Base-by-base conservation (phyloP, 2,888 invertebrate species). In the Drosophila birchii region DNA sequence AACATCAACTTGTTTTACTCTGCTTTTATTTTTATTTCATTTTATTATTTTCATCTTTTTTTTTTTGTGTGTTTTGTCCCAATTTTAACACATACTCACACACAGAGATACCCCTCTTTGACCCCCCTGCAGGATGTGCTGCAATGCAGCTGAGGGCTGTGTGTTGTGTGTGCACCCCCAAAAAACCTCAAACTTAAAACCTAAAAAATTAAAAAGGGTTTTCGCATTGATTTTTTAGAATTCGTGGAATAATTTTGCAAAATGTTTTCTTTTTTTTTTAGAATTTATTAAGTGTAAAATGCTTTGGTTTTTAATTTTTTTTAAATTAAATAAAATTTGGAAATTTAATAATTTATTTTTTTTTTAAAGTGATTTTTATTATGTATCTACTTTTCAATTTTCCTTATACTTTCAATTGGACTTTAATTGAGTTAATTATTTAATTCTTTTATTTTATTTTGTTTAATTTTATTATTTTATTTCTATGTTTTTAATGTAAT, bases 21-120 rank as follows among this genome's bases (percentile, higher is more conserved):
- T 2, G 29, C 9, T 36, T 32, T n/a, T 29, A 29, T 29, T 29
- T 29, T n/a, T 11, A 8, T 39, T n/a, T 16, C n/a, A 26, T 32
- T 49, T 49, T 12, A 32, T 32, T 14, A 26, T 18, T 14, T 5
- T 7, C n/a, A 18, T 12, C 4, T 18, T 14, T 14, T 14, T 14
- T 20, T 62, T 66, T 12, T 49, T 64, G 23, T 45, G 36, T 79
- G 81, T 89, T 88, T 89, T 86, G 90, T 86, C 81, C 88, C 88
- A 88, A 80, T 86, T 85, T 89, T 67, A 26, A 49, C 12, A 14
- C 18, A 55, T 20, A 29, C 29, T 49, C 12, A 14, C 18, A 43
- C 20, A 45, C 20, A 20, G 26, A 45, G 23, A 44, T 18, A 34
- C 36, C 41, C 32, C 32, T 2, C 51, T 20, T 44, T 23, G 23